Evolutionary conservation across 2,888 invertebrate species (phyloP), one percentile per base, ranked within the genome.

Genomic region (Iselma pallidipennis): DNA sequence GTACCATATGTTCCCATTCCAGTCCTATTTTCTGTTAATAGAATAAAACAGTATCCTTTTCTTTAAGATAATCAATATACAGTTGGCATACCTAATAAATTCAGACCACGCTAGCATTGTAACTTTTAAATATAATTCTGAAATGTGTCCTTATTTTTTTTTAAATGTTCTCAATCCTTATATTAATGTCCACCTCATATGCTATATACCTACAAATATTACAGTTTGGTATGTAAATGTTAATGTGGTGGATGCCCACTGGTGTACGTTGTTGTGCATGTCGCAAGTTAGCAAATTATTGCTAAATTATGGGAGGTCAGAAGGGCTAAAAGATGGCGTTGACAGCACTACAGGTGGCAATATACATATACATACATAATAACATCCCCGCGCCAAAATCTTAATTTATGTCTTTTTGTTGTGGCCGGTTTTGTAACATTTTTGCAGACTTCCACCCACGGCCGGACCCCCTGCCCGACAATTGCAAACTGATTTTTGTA

Each of bases 241-340:
- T 59, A 65, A 65, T 62, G 63, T 45, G 4, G 45, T 23, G 51
- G 51, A 29, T 57, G 62, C 60, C 65, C 52, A 61, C 65, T 59
- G 63, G 58, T 61, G 63, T 55, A 63, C 57, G n/a, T n/a, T n/a
- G n/a, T 60, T 59, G 57, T 64, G 70, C 70, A 70, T 69, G 70
- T 69, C 64, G 63, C 59, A 58, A 19, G 66, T 59, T 66, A 69
- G 69, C 70, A 70, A 70, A 70, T 69, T 67, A 61, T 65, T 65
- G 69, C 60, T 66, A 67, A 70, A 70, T 67, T 70, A 70, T 70
- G 66, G 51, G 60, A 57, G 68, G 69, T 67, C 69, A 68, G 45
- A 65, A 60, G 64, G 65, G 66, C 65, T 57, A 59, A 57, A 60
- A 58, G 64, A 66, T 60, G 66, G 63, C 67, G 69, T 66, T 66